A percentile compares a stretch with the other conserved stretches of the same genome.
These are phyloP conservation scores for Heterochromis multidens DNA, from an alignment of 2,113 vertebrate genomes.

Conservation along the genomic window DNA sequence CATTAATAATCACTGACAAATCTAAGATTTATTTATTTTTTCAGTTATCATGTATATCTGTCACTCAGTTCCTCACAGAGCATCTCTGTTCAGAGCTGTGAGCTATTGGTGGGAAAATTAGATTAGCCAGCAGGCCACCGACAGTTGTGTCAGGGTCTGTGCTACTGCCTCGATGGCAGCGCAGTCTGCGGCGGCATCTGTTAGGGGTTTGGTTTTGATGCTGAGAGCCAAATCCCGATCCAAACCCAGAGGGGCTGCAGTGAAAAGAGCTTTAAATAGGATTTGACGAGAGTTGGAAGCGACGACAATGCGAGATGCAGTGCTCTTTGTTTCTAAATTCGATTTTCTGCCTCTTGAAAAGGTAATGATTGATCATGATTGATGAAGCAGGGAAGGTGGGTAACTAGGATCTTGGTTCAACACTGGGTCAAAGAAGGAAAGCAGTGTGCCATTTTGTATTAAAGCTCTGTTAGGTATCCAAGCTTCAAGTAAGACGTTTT, in stretches of 20 bases:
- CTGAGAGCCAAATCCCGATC: neutral
- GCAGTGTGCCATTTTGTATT: neutral
- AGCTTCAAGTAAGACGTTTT: too few relatives aligned
- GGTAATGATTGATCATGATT: neutral
- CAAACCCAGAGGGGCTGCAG: neutral
- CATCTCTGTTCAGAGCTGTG: neutral
- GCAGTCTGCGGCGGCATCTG: conserved; percentile 19
- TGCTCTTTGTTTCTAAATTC: neutral
- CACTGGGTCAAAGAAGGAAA: neutral
- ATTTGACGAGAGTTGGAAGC: neutral
- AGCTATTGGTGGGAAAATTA: neutral
- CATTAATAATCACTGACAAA: neutral
- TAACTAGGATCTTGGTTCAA: neutral
- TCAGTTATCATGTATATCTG: neutral
- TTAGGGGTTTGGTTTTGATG: conserved; percentile 12
- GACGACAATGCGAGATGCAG: neutral
- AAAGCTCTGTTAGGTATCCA: neutral
- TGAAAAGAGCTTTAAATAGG: conserved; percentile 8
- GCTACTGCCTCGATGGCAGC: neutral
- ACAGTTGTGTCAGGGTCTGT: neutral
- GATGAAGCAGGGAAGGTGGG: neutral
- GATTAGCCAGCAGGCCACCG: conserved; percentile 9
- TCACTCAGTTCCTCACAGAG: neutral
- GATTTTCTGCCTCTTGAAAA: neutral
- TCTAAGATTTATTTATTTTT: too few relatives aligned